A percentile compares a stretch with the other conserved stretches of the same genome.
Evolutionary conservation across 2,888 invertebrate genomes (phyloP).

Genomic region (Heliconius hortense): DNA sequence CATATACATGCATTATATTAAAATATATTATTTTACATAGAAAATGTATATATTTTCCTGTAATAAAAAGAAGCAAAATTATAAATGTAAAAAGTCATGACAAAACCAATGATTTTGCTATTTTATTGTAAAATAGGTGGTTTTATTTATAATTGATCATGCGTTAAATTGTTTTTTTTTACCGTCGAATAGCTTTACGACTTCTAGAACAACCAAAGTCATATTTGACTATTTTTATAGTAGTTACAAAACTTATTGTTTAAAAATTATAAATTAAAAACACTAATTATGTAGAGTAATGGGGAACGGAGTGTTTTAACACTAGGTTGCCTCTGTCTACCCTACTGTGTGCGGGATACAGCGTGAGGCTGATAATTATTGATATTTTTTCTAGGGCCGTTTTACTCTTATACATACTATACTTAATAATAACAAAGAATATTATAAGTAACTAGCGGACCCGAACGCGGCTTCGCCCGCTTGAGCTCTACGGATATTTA

Average conservation of each 20-base stretch:
- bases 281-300: too few species aligned
- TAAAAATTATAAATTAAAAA: neutral
- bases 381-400: too few species aligned
- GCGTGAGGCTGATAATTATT: too few species aligned
- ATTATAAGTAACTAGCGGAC: too few species aligned
- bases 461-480: too few species aligned
- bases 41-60: neutral
- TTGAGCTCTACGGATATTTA: too few species aligned
- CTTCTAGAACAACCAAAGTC: slow-evolving; percentile 36
- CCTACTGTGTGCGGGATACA: neutral
- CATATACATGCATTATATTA: slow-evolving; percentile 28
- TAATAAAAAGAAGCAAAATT: neutral
- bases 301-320: too few species aligned
- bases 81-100: neutral
- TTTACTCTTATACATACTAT: too few species aligned
- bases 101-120: slow-evolving; percentile 7
- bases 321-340: neutral
- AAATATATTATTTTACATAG: slow-evolving; percentile 1
- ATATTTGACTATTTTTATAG: neutral
- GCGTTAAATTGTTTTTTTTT: slow-evolving; percentile 64
- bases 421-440: too few species aligned
- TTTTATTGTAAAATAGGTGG: slow-evolving; percentile 3
- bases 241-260: neutral
- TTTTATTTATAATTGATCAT: slow-evolving; percentile 47
- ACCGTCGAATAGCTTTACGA: slow-evolving; percentile 54